Conservation (phyloP, 2,113 vertebrate genomes). For the Aegithalos caudatus region DNA sequence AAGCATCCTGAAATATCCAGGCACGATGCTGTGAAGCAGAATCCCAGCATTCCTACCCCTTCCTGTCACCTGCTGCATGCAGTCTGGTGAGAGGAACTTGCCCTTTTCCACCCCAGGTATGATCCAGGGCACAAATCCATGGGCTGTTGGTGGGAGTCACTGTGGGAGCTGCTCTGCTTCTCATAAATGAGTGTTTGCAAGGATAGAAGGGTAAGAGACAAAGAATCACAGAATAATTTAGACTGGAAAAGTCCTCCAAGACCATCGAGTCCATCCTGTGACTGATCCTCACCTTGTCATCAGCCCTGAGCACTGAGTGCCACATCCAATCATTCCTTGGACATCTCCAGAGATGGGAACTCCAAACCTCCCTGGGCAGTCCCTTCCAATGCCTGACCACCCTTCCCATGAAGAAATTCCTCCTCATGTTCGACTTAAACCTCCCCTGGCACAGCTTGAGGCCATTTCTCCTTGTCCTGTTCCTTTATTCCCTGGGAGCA, state of each 20-base stretch:
- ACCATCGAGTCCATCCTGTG: fast-evolving
- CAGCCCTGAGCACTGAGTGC: neutral
- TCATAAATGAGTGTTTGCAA: neutral
- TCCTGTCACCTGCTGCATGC: neutral
- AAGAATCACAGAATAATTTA: neutral
- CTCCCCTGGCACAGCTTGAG: fast-evolving
- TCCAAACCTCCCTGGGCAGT: neutral
- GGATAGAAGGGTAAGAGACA: neutral
- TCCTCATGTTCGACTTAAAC: fast-evolving
- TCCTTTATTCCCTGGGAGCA: neutral
- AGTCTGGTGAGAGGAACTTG: neutral
- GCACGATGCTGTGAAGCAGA: neutral
- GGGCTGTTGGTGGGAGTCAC: neutral
- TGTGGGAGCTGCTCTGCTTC: neutral
- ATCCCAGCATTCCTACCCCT: neutral
- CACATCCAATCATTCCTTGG: fast-evolving
- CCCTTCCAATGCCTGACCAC: fast-evolving
- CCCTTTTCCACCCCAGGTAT: neutral
- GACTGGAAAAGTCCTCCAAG: neutral
- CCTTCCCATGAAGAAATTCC: neutral
- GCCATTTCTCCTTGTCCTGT: fast-evolving
- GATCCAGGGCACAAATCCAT: neutral
- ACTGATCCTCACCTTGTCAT: fast-evolving
- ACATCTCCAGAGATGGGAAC: neutral
- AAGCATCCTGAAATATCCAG: neutral